These are phyloP conservation scores for Drosophila pectinifera DNA, from an alignment of 1,140 invertebrate species.

Conservation along the genomic window DNA sequence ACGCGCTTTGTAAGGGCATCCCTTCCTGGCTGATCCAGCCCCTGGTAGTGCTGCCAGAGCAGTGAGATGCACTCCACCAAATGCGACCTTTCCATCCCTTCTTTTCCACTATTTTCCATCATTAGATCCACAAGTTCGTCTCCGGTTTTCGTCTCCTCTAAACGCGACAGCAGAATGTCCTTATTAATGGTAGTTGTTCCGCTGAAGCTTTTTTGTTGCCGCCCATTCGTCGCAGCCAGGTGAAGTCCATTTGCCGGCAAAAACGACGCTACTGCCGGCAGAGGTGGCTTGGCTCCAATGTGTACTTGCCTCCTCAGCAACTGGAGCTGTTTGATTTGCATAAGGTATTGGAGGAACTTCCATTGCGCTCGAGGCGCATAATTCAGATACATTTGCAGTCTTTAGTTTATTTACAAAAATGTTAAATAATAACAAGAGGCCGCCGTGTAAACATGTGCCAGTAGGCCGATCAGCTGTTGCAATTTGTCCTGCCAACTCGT, in stretches of 20 bases:
- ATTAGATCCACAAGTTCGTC: slow-evolving; percentile 4
- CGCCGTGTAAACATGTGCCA: slow-evolving; percentile 31
- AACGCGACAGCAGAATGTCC: neutral
- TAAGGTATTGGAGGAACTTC: slow-evolving; percentile 56
- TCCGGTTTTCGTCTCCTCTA: neutral
- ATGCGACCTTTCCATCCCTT: neutral
- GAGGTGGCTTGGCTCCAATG: slow-evolving; percentile 42
- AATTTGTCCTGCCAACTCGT: neutral
- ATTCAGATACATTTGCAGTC: slow-evolving; percentile 54
- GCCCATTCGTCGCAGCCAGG: neutral
- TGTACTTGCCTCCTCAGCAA: slow-evolving; percentile 36
- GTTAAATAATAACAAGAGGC: slow-evolving; percentile 69
- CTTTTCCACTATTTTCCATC: neutral
- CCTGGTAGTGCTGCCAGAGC: slow-evolving; percentile 53
- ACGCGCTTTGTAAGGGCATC: slow-evolving; percentile 24
- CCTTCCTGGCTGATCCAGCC: neutral
- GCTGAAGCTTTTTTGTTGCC: neutral
- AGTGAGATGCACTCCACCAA: slow-evolving; percentile 17
- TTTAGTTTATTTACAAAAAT: slow-evolving; percentile 51
- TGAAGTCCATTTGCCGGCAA: neutral
- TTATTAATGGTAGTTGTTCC: neutral
- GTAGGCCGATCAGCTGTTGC: slow-evolving; percentile 35
- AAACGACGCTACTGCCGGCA: neutral
- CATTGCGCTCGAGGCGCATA: slow-evolving; percentile 39
- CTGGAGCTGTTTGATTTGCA: slow-evolving; percentile 54